Base-by-base conservation (phyloP, 2,888 invertebrate genomes). In the Zygogramma bicolorata region DNA sequence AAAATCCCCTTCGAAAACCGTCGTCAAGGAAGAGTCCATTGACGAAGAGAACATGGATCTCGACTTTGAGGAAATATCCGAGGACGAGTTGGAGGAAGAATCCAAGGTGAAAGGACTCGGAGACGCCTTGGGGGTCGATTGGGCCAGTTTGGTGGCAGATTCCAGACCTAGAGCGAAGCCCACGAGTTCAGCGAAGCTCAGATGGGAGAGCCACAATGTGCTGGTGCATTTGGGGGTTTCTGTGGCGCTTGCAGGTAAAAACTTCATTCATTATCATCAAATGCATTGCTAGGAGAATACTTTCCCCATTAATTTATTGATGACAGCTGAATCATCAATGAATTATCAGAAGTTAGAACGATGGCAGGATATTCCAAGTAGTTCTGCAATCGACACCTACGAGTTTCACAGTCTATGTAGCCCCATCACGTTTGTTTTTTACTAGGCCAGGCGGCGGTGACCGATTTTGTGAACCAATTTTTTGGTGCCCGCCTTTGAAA, bases 121-220 rank as follows among this genome's bases (percentile, higher is more conserved):
- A 4, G 97, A 97, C 87, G 96, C 96, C n/a, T 88, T 97, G 29
- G 97, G 97, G n/a, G 97, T 97, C 1, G 97, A 97, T 87, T 97
- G 97, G 97, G 94, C 95, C 10, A 95, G 95, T 84, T 89, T 97
- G 58, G 93, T 95, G 0, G 94, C 94, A 2, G 95, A 95, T 86
- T 93, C 94, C 4, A 90, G 91, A 38, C 89, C 90, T 0, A 88
- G 90, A 49, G 80, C 82, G 1, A 87, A 87, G 78, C 90, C 89
- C 74, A 85, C 86, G n/a, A 88, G 90, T 6, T 86, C 86, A 7
- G 89, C 93, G 0, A 91, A 95, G 74, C 91, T 93, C 77, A 91
- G 94, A 49, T 97, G 95, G 94, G 92, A 92, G 80, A 93, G 95
- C 4, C 93, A 93, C 85, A 91, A 93, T 71, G 91, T 97, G 27